Base-by-base conservation (phyloP, 2,888 invertebrate genomes). In the Crocallis elinguaria region DNA sequence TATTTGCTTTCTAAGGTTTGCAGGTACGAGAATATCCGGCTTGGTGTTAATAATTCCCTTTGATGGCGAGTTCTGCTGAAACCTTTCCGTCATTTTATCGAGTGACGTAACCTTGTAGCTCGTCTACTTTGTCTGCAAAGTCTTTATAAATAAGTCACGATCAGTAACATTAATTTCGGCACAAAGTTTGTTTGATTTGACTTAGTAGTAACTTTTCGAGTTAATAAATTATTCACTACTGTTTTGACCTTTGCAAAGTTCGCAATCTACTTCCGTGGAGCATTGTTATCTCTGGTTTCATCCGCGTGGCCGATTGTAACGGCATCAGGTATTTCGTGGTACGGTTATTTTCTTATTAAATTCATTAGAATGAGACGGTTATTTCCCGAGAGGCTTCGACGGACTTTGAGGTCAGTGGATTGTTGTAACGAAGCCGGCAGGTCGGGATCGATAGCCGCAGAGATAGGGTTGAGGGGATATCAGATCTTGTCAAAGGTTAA, bases 291-390 rank as follows among this genome's bases (percentile, higher is more conserved):
- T 42, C 33, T 11, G 38, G 32, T 38, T 50, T 45, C 38, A 43
- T 52, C 43, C 25, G 45, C 52, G 50, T 39, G 37, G 48, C 32
- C 36, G 45, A 35, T 39, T 30, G 29, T 44, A 50, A 53, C 53
- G 43, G 38, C 46, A 48, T 41, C 49, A 38, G 48, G 25, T 36
- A 13, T 42, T 46, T 46, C 8, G 33, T 23, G 30, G 45, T 35
- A 8, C 38, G 37, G 39, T 51, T 54, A 33, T 52, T 35, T 41
- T 52, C 53, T 62, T 54, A 54, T 59, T 54, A 51, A 53, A 56
- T 59, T 51, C 58, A 54, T 59, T 53, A 58, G 36, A 29, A 13
- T 30, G 13, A 38, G 33, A 23, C 19, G 29, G 29, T 51, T 58
- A 58, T 58, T 58, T 54, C 58, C 53, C 55, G 6, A 19, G 42